These are phyloP conservation scores for Cylindroiulus punctatus DNA, from an alignment of 2,888 invertebrate genomes.

Conservation along the genomic window DNA sequence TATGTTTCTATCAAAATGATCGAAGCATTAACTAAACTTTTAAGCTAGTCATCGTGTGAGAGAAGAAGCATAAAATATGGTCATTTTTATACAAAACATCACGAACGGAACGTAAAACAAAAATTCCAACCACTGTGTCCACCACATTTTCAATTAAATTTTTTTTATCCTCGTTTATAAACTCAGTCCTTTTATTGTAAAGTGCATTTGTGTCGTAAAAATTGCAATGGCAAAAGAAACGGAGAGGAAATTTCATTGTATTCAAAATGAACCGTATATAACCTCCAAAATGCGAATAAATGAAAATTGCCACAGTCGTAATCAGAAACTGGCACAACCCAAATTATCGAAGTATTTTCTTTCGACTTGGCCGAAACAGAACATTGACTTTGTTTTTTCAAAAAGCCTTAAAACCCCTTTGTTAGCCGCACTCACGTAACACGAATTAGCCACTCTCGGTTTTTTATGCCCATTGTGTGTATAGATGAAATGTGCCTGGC, in stretches of 20 bases:
- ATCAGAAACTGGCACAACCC: slow-evolving; percentile 42
- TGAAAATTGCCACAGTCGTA: slow-evolving; percentile 32
- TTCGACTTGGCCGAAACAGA: slow-evolving; percentile 38
- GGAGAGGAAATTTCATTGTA: slow-evolving; percentile 38
- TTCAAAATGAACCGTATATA: slow-evolving; percentile 23
- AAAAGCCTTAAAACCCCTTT: neutral
- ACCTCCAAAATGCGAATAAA: slow-evolving; percentile 31
- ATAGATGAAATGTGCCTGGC: neutral
- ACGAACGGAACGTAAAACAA: neutral
- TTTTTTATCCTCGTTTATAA: slow-evolving; percentile 12
- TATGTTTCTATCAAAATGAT: neutral
- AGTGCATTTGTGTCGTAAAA: slow-evolving; percentile 38
- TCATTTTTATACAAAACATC: neutral
- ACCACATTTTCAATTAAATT: neutral
- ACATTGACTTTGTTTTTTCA: slow-evolving; percentile 1
- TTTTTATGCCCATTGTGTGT: neutral
- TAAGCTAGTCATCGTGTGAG: neutral
- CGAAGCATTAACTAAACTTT: neutral
- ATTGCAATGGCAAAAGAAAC: slow-evolving; percentile 6
- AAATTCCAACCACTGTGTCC: neutral
- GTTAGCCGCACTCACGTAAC: slow-evolving; percentile 36
- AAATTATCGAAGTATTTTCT: slow-evolving; percentile 42
- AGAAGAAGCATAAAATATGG: neutral
- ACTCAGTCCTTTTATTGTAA: neutral
- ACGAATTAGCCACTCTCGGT: slow-evolving; percentile 7